phyloP scores from a whole-genome alignment of 2,888 invertebrate genomes.

The Rhimphoctona megacephalus region DNA sequence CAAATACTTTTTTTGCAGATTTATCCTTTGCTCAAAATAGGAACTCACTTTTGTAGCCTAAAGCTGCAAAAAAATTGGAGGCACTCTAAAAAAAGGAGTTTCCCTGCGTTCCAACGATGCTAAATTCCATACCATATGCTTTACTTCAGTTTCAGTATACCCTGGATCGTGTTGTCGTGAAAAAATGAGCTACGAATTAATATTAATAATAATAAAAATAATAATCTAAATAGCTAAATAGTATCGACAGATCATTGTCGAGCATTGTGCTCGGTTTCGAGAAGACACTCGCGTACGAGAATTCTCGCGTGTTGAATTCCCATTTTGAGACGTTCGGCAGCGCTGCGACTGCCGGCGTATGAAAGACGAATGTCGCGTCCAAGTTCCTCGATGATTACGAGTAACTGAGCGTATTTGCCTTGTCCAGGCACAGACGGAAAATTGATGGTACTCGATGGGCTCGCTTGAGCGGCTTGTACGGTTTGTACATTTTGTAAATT shows the following conservation, averaged over 20 bases:
- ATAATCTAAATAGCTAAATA: constrained; percentile 74
- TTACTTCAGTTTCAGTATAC: constrained; percentile 40
- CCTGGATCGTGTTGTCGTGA: constrained; percentile 42
- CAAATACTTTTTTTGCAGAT: background rate
- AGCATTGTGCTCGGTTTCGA: constrained; percentile 84
- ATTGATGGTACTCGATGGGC: constrained; percentile 82
- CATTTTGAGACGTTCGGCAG: constrained; percentile 83
- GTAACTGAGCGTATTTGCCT: constrained; percentile 83
- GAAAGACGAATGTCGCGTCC: constrained; percentile 84
- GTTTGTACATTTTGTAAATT: constrained; percentile 82
- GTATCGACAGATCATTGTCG: constrained; percentile 82
- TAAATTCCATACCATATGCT: background rate
- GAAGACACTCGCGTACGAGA: constrained; percentile 82
- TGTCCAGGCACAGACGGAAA: constrained; percentile 83
- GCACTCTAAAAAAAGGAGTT: background rate
- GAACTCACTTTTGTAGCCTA: background rate
- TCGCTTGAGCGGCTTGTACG: constrained; percentile 82
- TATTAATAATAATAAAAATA: constrained; percentile 45
- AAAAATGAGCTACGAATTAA: constrained; percentile 65
- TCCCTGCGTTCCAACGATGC: background rate
- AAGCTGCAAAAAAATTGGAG: background rate
- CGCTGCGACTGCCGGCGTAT: constrained; percentile 83
- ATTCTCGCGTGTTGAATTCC: constrained; percentile 83
- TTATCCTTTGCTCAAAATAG: background rate
- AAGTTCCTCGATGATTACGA: constrained; percentile 85